These are phyloP conservation scores for Acanthiza pusilla DNA, from an alignment of 2,797 vertebrate genomes.

Conservation along the genomic window DNA sequence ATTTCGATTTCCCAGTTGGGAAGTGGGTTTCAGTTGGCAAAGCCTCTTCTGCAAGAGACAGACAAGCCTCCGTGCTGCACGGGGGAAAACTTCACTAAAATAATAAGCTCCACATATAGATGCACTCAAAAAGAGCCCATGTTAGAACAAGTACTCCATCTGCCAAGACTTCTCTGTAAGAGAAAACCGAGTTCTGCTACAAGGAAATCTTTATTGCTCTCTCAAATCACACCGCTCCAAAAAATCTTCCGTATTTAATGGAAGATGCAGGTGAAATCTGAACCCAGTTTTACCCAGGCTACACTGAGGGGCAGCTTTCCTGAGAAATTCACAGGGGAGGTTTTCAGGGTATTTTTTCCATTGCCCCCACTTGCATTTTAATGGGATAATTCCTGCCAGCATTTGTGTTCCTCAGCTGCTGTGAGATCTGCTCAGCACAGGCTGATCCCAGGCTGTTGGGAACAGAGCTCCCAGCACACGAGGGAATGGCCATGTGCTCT, in stretches of 20 bases:
- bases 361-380: not conserved
- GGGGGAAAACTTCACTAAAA: not conserved
- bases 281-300: not conserved
- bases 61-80: not conserved
- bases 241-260: not conserved
- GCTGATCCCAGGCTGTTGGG: not conserved
- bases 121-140: not conserved
- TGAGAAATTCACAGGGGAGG: not conserved
- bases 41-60: not conserved
- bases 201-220: not conserved
- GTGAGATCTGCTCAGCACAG: not conserved
- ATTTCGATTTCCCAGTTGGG: not conserved
- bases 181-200: not conserved
- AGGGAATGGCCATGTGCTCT: accelerated
- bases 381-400: not conserved
- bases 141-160: not conserved
- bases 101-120: not conserved
- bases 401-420: not conserved
- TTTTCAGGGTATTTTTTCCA: not conserved
- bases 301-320: not conserved
- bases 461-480: not conserved
- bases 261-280: not conserved
- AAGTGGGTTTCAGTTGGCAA: not conserved
- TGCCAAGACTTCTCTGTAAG: not conserved
- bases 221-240: not conserved